Percentiles rank a stretch among this genome's conserved stretches.
phyloP scores from a whole-genome alignment of 2,113 vertebrate genomes.

The Peromyscus polionotus region DNA sequence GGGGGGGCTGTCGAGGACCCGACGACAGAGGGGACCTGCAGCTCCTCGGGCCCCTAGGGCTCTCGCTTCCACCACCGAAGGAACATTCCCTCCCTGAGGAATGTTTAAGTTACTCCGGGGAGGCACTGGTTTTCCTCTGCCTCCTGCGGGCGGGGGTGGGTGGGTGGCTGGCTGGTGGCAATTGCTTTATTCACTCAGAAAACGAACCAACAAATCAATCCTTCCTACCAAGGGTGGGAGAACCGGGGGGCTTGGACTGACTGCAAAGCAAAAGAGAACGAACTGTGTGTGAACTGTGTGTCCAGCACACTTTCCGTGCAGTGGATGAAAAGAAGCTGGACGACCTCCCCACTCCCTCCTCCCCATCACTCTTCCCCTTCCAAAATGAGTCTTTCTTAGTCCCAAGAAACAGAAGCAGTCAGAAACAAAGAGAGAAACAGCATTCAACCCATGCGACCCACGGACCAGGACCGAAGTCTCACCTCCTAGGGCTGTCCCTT shows the following conservation, averaged over 20 bases:
- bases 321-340: neutral
- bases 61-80: neutral
- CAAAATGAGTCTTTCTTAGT: neutral
- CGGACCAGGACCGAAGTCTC: neutral
- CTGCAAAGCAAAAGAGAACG: neutral
- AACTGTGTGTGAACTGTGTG: too few relatives aligned
- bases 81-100: constrained; percentile 66
- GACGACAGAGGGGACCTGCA: rapidly evolving
- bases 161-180: neutral
- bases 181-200: neutral
- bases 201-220: neutral
- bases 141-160: neutral
- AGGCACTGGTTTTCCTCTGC: neutral
- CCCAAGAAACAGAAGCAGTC: neutral
- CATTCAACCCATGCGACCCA: neutral
- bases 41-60: neutral
- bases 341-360: neutral
- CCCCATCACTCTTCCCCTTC: neutral
- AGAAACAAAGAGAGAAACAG: neutral
- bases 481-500: neutral
- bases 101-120: constrained; percentile 26
- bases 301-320: neutral
- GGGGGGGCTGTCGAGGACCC: neutral
- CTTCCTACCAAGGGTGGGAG: neutral
- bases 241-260: neutral